These are phyloP conservation scores for Phataginus tricuspis DNA, from an alignment of 2,797 vertebrate species.

Conservation along the genomic window DNA sequence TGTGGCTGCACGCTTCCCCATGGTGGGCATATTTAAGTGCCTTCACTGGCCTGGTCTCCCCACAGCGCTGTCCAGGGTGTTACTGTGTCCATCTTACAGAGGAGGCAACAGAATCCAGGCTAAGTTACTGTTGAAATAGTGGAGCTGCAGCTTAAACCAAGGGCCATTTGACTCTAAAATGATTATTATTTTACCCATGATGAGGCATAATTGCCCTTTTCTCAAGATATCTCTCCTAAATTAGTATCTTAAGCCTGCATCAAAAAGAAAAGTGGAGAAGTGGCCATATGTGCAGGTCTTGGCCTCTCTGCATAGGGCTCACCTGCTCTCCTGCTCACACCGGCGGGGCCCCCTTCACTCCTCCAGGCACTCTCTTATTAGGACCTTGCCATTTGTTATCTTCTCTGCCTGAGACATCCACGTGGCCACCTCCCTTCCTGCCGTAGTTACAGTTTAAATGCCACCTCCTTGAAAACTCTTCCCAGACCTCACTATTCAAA, in stretches of 20 bases:
- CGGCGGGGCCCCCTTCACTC: background rate
- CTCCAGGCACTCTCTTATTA: background rate
- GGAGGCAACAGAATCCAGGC: background rate
- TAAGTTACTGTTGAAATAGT: background rate
- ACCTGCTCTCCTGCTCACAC: background rate
- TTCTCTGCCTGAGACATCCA: background rate
- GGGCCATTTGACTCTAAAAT: background rate
- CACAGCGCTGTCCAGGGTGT: accelerated
- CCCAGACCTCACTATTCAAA: background rate
- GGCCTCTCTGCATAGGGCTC: accelerated
- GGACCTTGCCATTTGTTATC: background rate
- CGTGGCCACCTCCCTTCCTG: background rate
- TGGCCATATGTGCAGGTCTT: accelerated
- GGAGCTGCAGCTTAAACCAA: background rate
- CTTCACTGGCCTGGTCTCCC: background rate
- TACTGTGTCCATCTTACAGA: background rate
- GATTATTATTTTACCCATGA: background rate
- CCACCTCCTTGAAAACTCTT: too few relatives aligned
- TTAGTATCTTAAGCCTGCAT: background rate
- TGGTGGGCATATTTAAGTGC: background rate
- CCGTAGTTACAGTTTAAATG: background rate
- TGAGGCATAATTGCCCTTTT: background rate
- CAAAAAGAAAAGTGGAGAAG: background rate
- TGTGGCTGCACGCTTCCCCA: background rate
- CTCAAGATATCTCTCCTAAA: background rate